Conservation (phyloP, 2,797 vertebrate species). For the Oreochromis grahami region DNA sequence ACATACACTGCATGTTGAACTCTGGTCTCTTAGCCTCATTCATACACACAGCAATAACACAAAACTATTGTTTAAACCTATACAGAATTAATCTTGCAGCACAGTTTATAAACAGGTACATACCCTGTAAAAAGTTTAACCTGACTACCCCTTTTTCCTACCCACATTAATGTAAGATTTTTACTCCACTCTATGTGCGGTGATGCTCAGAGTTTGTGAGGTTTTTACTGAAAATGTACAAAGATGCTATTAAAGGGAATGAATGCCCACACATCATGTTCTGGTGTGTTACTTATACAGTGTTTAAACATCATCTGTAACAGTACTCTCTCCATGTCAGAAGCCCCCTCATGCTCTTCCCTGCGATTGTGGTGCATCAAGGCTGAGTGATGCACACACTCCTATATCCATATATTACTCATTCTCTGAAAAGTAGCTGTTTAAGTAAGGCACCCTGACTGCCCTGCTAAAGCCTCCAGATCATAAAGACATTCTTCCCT, state of each 20-base stretch:
- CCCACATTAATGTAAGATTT: slow-evolving; percentile 32
- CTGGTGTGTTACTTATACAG: slow-evolving; percentile 53
- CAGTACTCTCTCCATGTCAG: slow-evolving; percentile 43
- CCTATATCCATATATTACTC: background rate
- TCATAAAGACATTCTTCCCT: slow-evolving; percentile 83
- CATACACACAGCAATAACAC: slow-evolving; percentile 31
- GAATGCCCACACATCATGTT: slow-evolving; percentile 30
- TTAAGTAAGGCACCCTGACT: slow-evolving; percentile 7
- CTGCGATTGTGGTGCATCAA: slow-evolving; percentile 24
- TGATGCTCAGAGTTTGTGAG: slow-evolving; percentile 36
- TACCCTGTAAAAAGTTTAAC: slow-evolving; percentile 14
- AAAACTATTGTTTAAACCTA: slow-evolving; percentile 35
- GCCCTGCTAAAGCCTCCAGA: background rate
- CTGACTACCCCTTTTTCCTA: slow-evolving; percentile 5
- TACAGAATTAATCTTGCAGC: slow-evolving; percentile 31
- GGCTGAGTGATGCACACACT: background rate
- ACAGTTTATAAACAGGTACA: slow-evolving; percentile 12
- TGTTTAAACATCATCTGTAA: slow-evolving; percentile 60
- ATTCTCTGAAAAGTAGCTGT: slow-evolving; percentile 10
- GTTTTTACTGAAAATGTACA: slow-evolving; percentile 32
- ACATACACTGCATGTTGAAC: slow-evolving; percentile 4
- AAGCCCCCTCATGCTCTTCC: slow-evolving; percentile 32
- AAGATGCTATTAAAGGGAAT: slow-evolving; percentile 21
- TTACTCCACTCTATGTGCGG: slow-evolving; percentile 16
- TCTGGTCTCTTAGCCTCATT: slow-evolving; percentile 3